Percentiles rank a stretch among this genome's conserved stretches.
Evolutionary conservation across 1,140 invertebrate species (phyloP).

Genomic region (Halictus rubicundus): DNA sequence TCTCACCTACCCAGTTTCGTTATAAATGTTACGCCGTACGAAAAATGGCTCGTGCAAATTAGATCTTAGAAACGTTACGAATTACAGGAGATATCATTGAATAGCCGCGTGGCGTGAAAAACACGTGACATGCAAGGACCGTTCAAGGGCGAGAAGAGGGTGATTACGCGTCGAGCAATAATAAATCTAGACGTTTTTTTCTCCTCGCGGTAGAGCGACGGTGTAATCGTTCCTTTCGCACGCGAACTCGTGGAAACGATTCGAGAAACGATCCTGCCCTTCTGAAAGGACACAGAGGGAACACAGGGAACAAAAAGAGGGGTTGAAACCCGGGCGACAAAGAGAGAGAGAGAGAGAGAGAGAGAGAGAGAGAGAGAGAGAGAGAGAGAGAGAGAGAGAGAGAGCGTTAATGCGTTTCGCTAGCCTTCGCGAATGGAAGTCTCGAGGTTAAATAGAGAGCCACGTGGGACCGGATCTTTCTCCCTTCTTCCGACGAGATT

Average conservation of each 20-base stretch:
- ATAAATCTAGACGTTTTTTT: not conserved
- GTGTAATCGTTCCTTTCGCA: not conserved
- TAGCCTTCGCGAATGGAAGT: slow-evolving; percentile 10
- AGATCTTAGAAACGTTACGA: no score
- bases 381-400: not conserved
- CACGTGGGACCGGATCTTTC: slow-evolving; percentile 5
- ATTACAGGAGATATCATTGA: not conserved
- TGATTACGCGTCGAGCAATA: not conserved
- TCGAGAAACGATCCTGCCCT: not conserved
- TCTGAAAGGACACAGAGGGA: no score
- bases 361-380: no score
- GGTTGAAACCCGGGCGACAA: not conserved
- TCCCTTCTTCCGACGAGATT: slow-evolving; percentile 1
- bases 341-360: not conserved
- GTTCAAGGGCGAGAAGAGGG: not conserved
- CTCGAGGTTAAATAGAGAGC: slow-evolving; percentile 11
- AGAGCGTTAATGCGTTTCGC: not conserved
- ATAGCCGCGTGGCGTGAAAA: not conserved
- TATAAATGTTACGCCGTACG: no score
- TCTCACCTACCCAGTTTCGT: no score
- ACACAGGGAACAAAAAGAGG: not conserved
- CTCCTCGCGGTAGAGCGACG: no score
- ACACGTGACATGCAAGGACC: not conserved
- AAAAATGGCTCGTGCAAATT: no score
- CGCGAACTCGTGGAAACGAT: no score